phyloP scores from a whole-genome alignment of 2,113 vertebrate genomes.

The Heterochromis multidens region DNA sequence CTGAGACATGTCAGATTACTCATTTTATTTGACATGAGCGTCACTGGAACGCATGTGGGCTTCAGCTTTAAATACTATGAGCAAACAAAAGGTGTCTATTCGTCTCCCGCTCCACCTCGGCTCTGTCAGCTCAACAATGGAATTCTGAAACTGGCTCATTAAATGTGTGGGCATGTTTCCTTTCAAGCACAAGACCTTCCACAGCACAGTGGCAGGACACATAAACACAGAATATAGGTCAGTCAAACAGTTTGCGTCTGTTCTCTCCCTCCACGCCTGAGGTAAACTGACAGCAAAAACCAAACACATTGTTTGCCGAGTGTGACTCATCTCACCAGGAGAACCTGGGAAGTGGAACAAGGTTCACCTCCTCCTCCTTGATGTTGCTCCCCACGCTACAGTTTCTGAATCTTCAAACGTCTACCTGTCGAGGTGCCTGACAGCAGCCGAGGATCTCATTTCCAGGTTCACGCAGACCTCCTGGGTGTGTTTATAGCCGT shows the following conservation, averaged over 20 bases:
- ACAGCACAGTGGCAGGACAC: conserved; percentile 31
- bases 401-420: not conserved
- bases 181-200: conserved; percentile 52
- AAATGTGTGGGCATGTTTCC: conserved; percentile 49
- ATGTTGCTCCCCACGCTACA: not conserved
- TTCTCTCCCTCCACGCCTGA: conserved; percentile 45
- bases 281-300: conserved; percentile 57
- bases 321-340: conserved; percentile 65
- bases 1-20: not conserved
- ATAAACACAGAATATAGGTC: conserved; percentile 66
- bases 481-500: conserved; percentile 12
- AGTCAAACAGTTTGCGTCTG: conserved; percentile 65
- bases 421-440: not conserved
- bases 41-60: not conserved
- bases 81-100: conserved; percentile 22
- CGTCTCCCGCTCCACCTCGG: conserved; percentile 21
- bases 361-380: not conserved
- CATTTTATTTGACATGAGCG: not conserved
- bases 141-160: conserved; percentile 30
- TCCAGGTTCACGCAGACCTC: not conserved
- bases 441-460: conserved; percentile 26
- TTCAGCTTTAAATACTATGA: conserved; percentile 14
- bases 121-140: conserved; percentile 42
- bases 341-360: conserved; percentile 45
- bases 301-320: conserved; percentile 56